Evolutionary conservation across 2,113 vertebrate genomes (phyloP), one percentile per base, ranked within the genome.

Genomic region (Tetrao urogallus): DNA sequence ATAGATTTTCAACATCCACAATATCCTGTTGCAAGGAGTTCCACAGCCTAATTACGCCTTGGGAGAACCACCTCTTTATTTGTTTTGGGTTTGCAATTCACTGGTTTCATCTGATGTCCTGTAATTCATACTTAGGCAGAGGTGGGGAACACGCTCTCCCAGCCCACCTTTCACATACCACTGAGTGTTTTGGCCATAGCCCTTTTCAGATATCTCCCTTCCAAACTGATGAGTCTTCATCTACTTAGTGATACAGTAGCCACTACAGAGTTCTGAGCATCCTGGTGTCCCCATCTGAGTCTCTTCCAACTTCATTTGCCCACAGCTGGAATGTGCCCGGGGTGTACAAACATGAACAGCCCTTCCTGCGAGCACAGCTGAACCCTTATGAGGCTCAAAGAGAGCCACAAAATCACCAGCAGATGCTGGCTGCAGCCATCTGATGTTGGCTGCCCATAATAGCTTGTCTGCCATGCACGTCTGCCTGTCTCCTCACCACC

Each of bases 21-120:
- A 82, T 36, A 86, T 91, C 90, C 90, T 92, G 82, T 73, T 86
- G 72, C 90, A 70, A 70, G 78, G 45, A 73, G 54, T 48, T 89
- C 48, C 82, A 54, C 58, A 17, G 73, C 21, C 80, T 95, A 94
- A 96, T 94, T 82, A 94, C 5, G 93, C 64, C 10, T 42, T 60
- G 82, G 54, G 24, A 54, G 71, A 90, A 66, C 42, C 79, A 88
- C 67, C 94, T 79, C 93, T 45, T 43, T 79, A 67, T 80, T 88
- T 85, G 79, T 63, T 95, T 85, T 77, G 64, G 50, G 70, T 65
- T 92, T 85, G 63, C 52, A 79, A 2, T 82, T 88, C 58, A 24
- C 89, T 90, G 83, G 69, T 86, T 90, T 86, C 83, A 56, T 25
- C 84, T 52, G 66, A 45, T 80, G 88, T 65, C n/a, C 74, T 89